These are phyloP conservation scores for Asbolus verrucosus DNA, from an alignment of 1,140 invertebrate genomes.

Conservation along the genomic window DNA sequence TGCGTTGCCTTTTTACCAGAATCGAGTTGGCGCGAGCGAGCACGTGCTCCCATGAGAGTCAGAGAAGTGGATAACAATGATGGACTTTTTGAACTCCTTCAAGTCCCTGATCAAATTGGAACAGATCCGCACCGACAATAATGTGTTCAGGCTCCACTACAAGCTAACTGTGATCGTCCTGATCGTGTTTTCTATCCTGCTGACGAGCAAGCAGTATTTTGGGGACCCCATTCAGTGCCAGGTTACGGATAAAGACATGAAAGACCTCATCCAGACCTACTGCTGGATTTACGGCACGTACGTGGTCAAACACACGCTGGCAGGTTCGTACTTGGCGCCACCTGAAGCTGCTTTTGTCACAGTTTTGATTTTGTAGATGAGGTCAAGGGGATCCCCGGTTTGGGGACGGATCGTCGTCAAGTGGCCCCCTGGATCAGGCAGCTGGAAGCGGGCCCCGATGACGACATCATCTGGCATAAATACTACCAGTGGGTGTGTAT, in stretches of 20 bases:
- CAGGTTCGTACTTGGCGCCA: constrained; percentile 59
- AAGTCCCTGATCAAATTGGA: constrained; percentile 70
- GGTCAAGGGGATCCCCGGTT: neutral
- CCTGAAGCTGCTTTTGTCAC: too few species aligned
- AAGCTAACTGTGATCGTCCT: constrained; percentile 75
- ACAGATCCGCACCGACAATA: constrained; percentile 74
- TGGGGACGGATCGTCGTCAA: neutral
- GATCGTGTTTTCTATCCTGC: constrained; percentile 73
- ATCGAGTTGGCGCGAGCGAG: constrained; percentile 8
- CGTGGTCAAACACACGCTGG: constrained; percentile 68
- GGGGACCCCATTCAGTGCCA: constrained; percentile 78
- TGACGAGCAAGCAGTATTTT: constrained; percentile 80
- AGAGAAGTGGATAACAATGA: constrained; percentile 53
- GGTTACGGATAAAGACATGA: constrained; percentile 65
- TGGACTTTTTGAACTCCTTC: constrained; percentile 61
- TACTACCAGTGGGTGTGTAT: constrained; percentile 94
- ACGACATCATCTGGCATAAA: constrained; percentile 76
- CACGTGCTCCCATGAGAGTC: neutral
- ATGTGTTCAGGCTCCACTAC: constrained; percentile 76
- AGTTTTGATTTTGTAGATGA: constrained; percentile 20
- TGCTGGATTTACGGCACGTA: constrained; percentile 86
- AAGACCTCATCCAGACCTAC: constrained; percentile 76
- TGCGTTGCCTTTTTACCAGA: too few species aligned
- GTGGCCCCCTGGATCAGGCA: neutral
- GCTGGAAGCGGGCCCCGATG: constrained; percentile 61